These are phyloP conservation scores for Pluvianellus socialis DNA, from an alignment of 2,113 vertebrate species.

Conservation along the genomic window DNA sequence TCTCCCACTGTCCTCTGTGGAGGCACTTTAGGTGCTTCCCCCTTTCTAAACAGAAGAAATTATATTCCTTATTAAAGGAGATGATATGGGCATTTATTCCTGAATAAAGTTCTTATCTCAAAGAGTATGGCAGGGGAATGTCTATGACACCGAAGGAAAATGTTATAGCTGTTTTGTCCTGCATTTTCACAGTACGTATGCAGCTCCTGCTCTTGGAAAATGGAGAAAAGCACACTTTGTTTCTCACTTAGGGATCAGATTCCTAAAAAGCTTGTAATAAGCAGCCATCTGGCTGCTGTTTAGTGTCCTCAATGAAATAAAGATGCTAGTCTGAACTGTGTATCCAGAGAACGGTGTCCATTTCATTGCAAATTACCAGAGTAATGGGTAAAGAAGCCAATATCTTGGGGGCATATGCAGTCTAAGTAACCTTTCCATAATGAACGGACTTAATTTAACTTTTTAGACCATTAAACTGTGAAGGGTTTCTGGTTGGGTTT, in stretches of 20 bases:
- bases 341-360: not conserved
- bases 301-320: not conserved
- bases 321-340: not conserved
- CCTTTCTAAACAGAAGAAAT: not conserved
- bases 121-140: not conserved
- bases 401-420: not conserved
- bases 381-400: not conserved
- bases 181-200: not conserved
- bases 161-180: not conserved
- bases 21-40: accelerated
- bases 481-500: not conserved
- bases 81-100: not conserved
- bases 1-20: accelerated
- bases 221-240: not conserved
- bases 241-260: not conserved
- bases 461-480: not conserved
- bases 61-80: not conserved
- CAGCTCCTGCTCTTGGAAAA: not conserved
- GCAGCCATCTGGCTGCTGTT: not conserved
- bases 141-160: not conserved
- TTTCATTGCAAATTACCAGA: not conserved
- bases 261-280: not conserved
- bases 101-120: not conserved
- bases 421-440: not conserved
- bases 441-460: not conserved